Conservation (phyloP, 2,888 invertebrate genomes). For the Papilio protenor region DNA sequence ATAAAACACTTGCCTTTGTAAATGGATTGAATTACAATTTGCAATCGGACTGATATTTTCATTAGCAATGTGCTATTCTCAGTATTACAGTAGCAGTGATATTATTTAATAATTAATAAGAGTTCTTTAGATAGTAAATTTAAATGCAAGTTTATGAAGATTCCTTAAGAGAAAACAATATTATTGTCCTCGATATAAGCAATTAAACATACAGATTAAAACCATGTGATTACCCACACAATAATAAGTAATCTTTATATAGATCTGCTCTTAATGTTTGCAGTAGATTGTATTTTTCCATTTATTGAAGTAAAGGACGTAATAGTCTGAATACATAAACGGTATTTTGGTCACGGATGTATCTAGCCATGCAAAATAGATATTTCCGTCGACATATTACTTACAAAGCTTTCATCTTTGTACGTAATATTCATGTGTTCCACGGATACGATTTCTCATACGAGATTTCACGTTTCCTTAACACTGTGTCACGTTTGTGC, state of each 20-base stretch:
- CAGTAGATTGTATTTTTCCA: background rate
- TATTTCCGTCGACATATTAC: constrained; percentile 25
- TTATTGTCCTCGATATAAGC: background rate
- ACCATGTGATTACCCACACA: background rate
- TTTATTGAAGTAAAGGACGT: background rate
- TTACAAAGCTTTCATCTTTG: constrained; percentile 13
- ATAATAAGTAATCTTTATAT: too few species aligned
- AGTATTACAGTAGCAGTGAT: background rate
- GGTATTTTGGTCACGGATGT: constrained; percentile 5
- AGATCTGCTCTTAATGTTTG: background rate
- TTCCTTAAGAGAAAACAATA: background rate
- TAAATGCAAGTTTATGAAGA: background rate
- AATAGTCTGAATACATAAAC: background rate
- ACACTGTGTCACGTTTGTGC: background rate
- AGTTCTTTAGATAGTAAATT: background rate
- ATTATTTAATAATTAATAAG: background rate
- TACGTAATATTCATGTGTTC: background rate
- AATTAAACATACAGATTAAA: too few species aligned
- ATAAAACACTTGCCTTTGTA: constrained; percentile 51
- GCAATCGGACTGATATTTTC: constrained; percentile 21
- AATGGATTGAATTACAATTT: constrained; percentile 51
- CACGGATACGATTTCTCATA: constrained; percentile 9
- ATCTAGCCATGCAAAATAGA: constrained; percentile 64
- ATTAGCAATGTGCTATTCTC: background rate
- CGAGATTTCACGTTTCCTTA: constrained; percentile 19